Evolutionary conservation across 2,888 invertebrate genomes (phyloP), one percentile per base, ranked within the genome.

Genomic region (Sympetrum striolatum): DNA sequence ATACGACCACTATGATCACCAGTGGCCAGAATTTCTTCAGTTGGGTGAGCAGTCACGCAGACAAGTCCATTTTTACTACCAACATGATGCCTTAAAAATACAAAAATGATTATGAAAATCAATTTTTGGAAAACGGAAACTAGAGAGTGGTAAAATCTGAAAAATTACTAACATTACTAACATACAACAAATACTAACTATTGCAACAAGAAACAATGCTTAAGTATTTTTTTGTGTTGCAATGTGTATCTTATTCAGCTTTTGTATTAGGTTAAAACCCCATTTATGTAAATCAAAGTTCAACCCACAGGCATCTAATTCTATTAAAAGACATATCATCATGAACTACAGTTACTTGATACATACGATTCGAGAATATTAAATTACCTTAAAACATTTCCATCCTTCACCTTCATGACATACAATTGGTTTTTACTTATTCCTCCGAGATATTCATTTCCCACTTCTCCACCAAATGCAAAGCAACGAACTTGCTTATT

Each of bases 1-100:
- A 97, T 95, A 91, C 95, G 94, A 0, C 97, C 97, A 73, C 94
- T 93, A 64, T 94, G 94, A 93, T 97, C 96, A 15, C 97, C 97
- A 0, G 96, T 96, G 3, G 97, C 96, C 15, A 97, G 94, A 92
- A 95, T 94, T 92, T 95, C 94, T 91, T 96, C 96, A 35, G 93
- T 94, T 0, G 97, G 96, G 94, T 97, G 97, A 91, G 96, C 95
- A 0, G 95, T 95, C 6, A 97, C 94, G 92, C 96, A 96, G 0
- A 96, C 97, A 73, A 96, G 94, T 0, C 91, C 92, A 91, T 94
- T 91, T 15, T 91, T 91, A 48, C 82, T 80, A 15, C 92, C 92
- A 44, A 91, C 91, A 25, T 31, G 37, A 73, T 92, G 91, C 15
- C 94, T 92, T n/a, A n/a, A n/a, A 0, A 93, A 10, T 90, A 93